These are phyloP conservation scores for Sinopyrophorus schimmeli DNA, from an alignment of 2,888 invertebrate genomes.

Conservation along the genomic window DNA sequence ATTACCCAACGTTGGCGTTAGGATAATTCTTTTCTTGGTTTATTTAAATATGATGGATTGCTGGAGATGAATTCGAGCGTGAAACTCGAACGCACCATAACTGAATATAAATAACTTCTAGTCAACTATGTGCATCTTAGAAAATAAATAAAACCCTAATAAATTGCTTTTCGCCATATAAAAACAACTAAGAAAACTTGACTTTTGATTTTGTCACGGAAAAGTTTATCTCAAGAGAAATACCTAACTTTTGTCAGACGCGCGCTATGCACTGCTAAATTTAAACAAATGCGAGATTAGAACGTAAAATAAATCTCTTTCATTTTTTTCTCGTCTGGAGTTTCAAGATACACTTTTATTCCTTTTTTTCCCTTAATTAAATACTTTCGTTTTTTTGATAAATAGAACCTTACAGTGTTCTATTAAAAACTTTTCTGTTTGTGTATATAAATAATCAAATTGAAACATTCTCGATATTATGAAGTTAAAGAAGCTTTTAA, in stretches of 20 bases:
- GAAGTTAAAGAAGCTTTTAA: too few species aligned
- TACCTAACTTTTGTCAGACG: slow-evolving; percentile 13
- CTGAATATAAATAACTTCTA: slow-evolving; percentile 34
- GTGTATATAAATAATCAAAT: too few species aligned
- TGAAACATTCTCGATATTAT: too few species aligned
- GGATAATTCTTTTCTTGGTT: slow-evolving; percentile 45
- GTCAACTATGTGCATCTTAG: slow-evolving; percentile 18
- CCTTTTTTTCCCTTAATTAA: too few species aligned
- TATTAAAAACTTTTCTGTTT: too few species aligned
- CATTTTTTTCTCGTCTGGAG: too few species aligned
- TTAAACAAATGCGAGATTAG: slow-evolving; percentile 14
- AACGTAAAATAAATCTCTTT: too few species aligned
- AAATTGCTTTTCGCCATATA: slow-evolving; percentile 17
- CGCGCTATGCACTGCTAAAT: slow-evolving; percentile 8
- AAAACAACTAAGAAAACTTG: slow-evolving; percentile 15
- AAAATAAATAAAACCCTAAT: slow-evolving; percentile 16
- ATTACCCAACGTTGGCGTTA: slow-evolving; percentile 38
- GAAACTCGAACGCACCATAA: slow-evolving; percentile 35
- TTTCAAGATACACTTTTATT: too few species aligned
- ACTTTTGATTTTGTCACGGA: slow-evolving; percentile 22
- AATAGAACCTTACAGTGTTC: too few species aligned
- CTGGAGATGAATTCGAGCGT: slow-evolving; percentile 41
- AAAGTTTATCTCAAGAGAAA: slow-evolving; percentile 24
- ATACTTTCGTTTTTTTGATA: too few species aligned
- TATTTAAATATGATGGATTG: slow-evolving; percentile 48